phyloP scores from a whole-genome alignment of 2,113 vertebrate species.

The Microcebus griseorufus region DNA sequence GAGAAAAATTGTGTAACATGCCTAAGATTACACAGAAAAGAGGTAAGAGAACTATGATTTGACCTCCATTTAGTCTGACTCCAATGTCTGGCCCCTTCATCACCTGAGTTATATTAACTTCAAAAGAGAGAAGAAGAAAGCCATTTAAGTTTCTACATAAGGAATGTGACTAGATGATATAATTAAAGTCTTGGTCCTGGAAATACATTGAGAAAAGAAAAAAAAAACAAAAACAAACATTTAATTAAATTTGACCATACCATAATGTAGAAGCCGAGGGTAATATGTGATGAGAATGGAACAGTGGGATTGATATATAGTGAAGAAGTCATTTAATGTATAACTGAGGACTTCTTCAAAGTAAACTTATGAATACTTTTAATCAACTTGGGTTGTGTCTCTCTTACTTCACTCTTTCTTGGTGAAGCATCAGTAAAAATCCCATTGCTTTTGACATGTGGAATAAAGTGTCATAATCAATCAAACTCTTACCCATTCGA shows the following conservation, averaged over 20 bases:
- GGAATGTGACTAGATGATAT: neutral
- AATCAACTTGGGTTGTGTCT: neutral
- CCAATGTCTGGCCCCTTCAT: neutral
- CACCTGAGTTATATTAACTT: neutral
- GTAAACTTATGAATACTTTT: neutral
- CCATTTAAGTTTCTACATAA: neutral
- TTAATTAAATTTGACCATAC: neutral
- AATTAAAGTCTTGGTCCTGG: neutral
- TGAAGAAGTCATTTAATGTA: neutral
- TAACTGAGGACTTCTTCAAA: neutral
- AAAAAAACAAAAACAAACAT: neutral
- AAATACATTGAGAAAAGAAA: neutral
- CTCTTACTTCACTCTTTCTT: neutral
- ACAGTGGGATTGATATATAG: neutral
- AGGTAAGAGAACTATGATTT: neutral
- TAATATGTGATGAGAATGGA: neutral
- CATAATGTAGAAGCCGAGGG: fast-evolving
- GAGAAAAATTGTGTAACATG: neutral
- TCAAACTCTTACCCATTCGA: neutral
- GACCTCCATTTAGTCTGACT: neutral
- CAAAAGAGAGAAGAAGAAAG: neutral
- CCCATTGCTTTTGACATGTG: neutral
- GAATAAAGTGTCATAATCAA: neutral
- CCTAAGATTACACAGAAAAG: neutral
- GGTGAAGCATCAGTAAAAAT: neutral